Evolutionary conservation across 2,113 vertebrate genomes (phyloP).

Genomic region (Scopus umbretta): DNA sequence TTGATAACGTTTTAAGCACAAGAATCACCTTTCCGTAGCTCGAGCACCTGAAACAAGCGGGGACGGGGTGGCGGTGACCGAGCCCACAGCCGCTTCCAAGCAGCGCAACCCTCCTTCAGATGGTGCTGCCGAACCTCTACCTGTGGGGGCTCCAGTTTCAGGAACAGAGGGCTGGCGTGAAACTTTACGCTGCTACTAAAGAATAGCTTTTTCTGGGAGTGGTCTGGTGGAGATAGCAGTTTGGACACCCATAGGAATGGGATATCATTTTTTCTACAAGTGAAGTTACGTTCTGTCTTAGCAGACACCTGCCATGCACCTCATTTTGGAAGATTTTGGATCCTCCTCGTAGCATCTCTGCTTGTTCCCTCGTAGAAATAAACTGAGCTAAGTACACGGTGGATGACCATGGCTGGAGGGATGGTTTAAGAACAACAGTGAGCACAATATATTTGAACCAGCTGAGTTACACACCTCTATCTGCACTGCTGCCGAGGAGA

Average conservation of each 20-base stretch:
- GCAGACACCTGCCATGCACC: neutral
- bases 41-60: neutral
- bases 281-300: neutral
- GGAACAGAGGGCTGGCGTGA: neutral
- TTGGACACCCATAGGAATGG: neutral
- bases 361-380: neutral
- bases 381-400: neutral
- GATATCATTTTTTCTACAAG: neutral
- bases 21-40: neutral
- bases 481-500: neutral
- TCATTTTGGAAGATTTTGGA: neutral
- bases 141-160: neutral
- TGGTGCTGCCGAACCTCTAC: neutral
- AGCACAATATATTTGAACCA: neutral
- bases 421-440: neutral
- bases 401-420: neutral
- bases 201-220: neutral
- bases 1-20: neutral
- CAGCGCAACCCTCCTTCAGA: fast-evolving
- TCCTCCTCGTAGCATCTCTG: neutral
- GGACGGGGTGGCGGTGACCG: fast-evolving
- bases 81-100: neutral
- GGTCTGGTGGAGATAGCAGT: neutral
- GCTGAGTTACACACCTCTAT: neutral
- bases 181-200: neutral